A percentile compares a stretch with the other conserved stretches of the same genome.
phyloP scores from a whole-genome alignment of 2,797 vertebrate species.

The Oreochromis grahami region DNA sequence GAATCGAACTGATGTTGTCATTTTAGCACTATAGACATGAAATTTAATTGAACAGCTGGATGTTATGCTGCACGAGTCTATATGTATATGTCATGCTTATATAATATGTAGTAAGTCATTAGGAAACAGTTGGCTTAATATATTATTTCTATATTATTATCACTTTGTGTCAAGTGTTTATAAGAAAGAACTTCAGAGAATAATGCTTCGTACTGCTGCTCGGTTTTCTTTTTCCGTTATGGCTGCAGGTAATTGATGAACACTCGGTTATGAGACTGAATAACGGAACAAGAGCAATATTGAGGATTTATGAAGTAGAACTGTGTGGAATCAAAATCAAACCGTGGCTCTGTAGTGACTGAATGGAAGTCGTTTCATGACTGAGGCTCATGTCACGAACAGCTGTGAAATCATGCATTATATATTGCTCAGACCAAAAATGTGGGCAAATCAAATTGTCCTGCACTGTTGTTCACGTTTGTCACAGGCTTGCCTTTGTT shows the following conservation, averaged over 20 bases:
- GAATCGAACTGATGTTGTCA: fast-evolving
- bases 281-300: not conserved
- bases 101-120: not conserved
- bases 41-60: not conserved
- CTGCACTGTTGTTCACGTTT: not conserved
- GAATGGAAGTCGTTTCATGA: constrained; percentile 1
- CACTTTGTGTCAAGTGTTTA: not conserved
- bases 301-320: constrained; percentile 19
- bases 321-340: constrained; percentile 34
- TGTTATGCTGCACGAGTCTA: not conserved
- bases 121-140: not conserved
- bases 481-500: not conserved
- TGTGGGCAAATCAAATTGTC: not conserved
- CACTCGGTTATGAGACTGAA: not conserved
- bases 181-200: not conserved
- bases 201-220: not conserved
- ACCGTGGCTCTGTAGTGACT: not conserved
- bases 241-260: not conserved
- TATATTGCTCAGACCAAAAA: not conserved
- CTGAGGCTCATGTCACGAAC: not conserved
- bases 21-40: fast-evolving
- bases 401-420: constrained; percentile 40
- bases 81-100: not conserved
- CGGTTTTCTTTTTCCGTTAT: not conserved
- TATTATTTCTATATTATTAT: not conserved